Percentiles rank a stretch among this genome's conserved stretches.
These are phyloP conservation scores for Centropus unirufus DNA, from an alignment of 2,113 vertebrate genomes.

Conservation along the genomic window DNA sequence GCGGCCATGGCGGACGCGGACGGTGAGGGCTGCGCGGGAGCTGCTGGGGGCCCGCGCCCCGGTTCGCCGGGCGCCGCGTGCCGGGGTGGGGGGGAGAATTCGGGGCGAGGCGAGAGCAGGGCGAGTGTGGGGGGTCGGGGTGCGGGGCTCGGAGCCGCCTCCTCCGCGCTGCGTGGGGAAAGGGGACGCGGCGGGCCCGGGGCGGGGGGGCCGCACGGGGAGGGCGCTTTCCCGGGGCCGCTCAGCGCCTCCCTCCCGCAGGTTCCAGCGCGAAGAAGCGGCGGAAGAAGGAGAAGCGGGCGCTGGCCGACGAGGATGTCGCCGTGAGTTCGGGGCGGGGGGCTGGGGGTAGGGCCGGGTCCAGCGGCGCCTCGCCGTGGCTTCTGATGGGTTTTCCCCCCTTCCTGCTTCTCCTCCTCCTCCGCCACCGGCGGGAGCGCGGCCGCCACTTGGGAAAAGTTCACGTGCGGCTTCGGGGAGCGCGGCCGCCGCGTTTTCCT, in stretches of 20 bases:
- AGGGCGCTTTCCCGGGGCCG: accelerated
- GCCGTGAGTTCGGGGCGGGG: not conserved
- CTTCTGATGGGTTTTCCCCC: no score
- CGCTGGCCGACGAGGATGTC: not conserved
- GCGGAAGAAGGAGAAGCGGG: constrained; percentile 41
- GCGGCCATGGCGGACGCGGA: constrained; percentile 1
- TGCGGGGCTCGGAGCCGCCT: no score
- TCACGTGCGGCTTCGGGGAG: not conserved
- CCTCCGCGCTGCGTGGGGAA: no score
- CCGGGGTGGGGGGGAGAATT: no score
- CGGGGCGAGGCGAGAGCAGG: no score
- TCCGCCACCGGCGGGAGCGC: accelerated
- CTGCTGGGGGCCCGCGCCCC: not conserved
- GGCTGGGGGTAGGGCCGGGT: not conserved
- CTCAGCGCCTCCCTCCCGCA: not conserved
- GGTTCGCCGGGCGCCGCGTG: not conserved
- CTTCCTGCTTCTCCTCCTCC: no score
- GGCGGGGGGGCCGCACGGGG: no score
- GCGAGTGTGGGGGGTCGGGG: no score
- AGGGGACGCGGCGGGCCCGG: not conserved
- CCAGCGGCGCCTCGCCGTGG: no score
- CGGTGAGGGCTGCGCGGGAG: not conserved
- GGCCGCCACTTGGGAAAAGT: not conserved
- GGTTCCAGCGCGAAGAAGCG: constrained; percentile 13
- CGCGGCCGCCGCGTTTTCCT: accelerated